Evolutionary conservation across 2,888 invertebrate species (phyloP), one percentile per base, ranked within the genome.

Genomic region (Emmelina monodactyla): DNA sequence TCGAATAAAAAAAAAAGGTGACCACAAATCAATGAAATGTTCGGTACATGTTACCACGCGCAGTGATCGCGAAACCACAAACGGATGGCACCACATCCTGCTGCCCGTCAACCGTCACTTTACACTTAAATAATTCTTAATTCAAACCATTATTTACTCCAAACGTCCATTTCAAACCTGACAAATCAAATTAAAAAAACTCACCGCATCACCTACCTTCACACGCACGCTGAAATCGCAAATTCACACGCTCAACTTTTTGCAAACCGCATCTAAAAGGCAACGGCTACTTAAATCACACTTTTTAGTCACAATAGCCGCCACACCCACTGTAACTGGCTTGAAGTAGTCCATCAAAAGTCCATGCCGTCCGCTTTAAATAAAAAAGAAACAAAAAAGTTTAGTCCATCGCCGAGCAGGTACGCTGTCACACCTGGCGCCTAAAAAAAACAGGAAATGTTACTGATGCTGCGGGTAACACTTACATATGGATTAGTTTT

Each of bases 361-460:
- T 5, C 19, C 19, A 19, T 19, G 9, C 5, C 5, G 9, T 6
- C 19, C 5, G 9, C 19, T 19, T 19, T 19, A 19, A 5, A 19
- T n/a, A n/a, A n/a, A n/a, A n/a, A n/a, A n/a, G n/a, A n/a, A n/a
- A n/a, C n/a, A n/a, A n/a, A n/a, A n/a, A n/a, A n/a, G n/a, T 19
- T 19, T 19, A 19, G 19, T 19, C 19, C 19, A 19, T 29, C 32
- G 28, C 31, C 15, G 33, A n/a, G n/a, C 32, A 19, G 28, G 28
- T 14, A 33, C 37, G 28, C 25, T 11, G 6, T 4, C 25, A 25
- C 52, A 51, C 47, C 52, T 51, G 53, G 50, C 46, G 46, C 34
- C 35, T 15, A 41, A 37, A 50, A 49, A 47, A 42, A 38, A 40
- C 46, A 48, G 48, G 45, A 47, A 46, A 41, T 36, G 35, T 40